Conservation (phyloP, 2,113 vertebrate species). For the Seriola dumerili region DNA sequence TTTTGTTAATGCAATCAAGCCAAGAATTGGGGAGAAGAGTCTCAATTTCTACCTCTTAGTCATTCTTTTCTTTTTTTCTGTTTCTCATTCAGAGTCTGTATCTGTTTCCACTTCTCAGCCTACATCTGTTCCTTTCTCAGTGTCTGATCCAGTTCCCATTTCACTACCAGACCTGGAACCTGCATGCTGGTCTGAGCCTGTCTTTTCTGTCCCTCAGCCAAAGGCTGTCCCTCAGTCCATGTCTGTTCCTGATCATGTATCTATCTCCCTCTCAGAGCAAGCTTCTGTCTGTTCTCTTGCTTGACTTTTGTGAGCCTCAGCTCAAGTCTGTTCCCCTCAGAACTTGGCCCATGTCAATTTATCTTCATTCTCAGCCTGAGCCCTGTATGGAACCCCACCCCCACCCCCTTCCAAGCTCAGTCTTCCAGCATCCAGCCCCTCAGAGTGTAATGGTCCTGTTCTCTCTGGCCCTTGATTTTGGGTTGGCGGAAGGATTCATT, state of each 20-base stretch:
- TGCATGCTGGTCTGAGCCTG: neutral
- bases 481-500: slow-evolving; percentile 35
- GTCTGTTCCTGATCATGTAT: slow-evolving; percentile 22
- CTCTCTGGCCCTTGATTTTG: slow-evolving; percentile 26
- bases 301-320: slow-evolving; percentile 18
- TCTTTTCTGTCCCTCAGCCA: slow-evolving; percentile 8
- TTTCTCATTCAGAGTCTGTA: neutral
- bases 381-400: neutral
- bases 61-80: neutral
- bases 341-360: slow-evolving; percentile 20
- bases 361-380: slow-evolving; percentile 8
- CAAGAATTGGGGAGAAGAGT: neutral
- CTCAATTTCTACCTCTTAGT: neutral
- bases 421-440: slow-evolving; percentile 20
- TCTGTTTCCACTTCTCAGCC: neutral
- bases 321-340: slow-evolving; percentile 5
- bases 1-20: neutral
- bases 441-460: slow-evolving; percentile 1
- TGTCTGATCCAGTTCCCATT: slow-evolving; percentile 10
- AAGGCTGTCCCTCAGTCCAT: slow-evolving; percentile 12
- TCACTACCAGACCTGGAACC: slow-evolving; percentile 10
- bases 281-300: slow-evolving; percentile 19
- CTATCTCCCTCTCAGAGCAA: slow-evolving; percentile 11
- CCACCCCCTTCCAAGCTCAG: neutral
- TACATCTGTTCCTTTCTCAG: neutral